These are phyloP conservation scores for Pentamera pediparva DNA, from an alignment of 53 echinoderm and acorn worm genomes.

Conservation along the genomic window DNA sequence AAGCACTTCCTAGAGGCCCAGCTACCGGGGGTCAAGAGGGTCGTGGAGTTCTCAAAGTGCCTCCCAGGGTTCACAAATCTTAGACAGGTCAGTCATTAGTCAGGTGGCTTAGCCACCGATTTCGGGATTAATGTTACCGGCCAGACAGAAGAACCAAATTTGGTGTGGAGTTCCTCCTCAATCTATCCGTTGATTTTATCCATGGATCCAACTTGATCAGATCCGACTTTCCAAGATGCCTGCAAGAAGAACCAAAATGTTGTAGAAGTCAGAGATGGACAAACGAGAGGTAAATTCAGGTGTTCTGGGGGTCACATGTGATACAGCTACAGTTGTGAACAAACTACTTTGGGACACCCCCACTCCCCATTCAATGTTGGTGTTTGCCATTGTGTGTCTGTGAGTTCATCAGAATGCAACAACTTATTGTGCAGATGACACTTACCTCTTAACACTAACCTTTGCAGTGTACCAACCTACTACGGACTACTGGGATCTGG, in stretches of 20 bases:
- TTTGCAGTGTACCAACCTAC: too few relatives aligned
- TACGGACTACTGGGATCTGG: too few relatives aligned
- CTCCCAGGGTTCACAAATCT: conserved; percentile 81
- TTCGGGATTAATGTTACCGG: not conserved
- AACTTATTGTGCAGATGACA: too few relatives aligned
- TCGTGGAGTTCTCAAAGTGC: conserved; percentile 92
- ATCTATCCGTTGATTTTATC: conserved; percentile 8
- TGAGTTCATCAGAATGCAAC: too few relatives aligned
- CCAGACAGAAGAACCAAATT: not conserved
- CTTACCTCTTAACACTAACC: too few relatives aligned
- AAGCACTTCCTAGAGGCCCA: conserved; percentile 78
- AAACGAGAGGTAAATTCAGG: not conserved
- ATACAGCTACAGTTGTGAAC: too few relatives aligned
- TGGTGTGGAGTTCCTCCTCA: not conserved
- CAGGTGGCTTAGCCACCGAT: not conserved
- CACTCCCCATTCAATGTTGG: too few relatives aligned
- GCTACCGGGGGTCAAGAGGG: conserved; percentile 64
- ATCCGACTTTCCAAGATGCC: conserved; percentile 12
- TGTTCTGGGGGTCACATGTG: not conserved
- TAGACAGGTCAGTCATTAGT: conserved; percentile 59
- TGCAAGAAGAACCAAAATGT: not conserved
- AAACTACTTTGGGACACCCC: too few relatives aligned
- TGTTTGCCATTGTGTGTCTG: too few relatives aligned
- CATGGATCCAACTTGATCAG: not conserved
- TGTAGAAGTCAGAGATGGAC: not conserved